These are phyloP conservation scores for Anoplophora glabripennis DNA, from an alignment of 1,140 invertebrate genomes.

Conservation along the genomic window DNA sequence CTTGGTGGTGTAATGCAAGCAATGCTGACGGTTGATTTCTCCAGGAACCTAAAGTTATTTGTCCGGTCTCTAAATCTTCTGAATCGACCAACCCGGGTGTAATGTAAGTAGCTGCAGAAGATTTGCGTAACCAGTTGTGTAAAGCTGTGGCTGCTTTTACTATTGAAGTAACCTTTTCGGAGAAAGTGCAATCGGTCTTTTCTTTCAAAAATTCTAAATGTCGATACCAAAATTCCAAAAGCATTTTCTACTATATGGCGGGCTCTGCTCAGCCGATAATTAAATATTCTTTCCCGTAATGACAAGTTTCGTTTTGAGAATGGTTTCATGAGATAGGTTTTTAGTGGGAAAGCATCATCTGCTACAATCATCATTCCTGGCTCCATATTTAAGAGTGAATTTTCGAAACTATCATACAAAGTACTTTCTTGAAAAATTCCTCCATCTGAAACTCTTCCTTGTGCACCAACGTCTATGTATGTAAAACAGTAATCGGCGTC, in stretches of 20 bases:
- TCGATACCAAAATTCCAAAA: conserved; percentile 13
- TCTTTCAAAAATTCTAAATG: conserved; percentile 14
- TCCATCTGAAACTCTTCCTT: conserved; percentile 10
- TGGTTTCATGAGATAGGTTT: conserved; percentile 13
- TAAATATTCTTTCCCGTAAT: conserved; percentile 10
- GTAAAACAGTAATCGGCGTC: conserved; percentile 40
- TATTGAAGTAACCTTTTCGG: conserved; percentile 7
- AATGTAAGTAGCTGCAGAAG: conserved; percentile 6
- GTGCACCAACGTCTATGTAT: conserved; percentile 47
- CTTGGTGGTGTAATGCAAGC: not conserved
- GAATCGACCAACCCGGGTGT: conserved; percentile 1
- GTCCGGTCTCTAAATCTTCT: not conserved
- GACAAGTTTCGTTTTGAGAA: conserved; percentile 4
- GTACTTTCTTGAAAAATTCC: conserved; percentile 10
- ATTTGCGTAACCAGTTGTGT: conserved; percentile 18
- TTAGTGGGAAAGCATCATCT: conserved; percentile 9
- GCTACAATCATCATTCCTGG: conserved; percentile 9
- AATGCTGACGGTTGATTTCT: not conserved
- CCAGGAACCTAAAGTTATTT: not conserved
- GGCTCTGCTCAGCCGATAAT: conserved; percentile 10
- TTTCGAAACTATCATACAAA: conserved; percentile 13
- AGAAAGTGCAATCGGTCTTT: conserved; percentile 7
- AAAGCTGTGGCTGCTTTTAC: not conserved
- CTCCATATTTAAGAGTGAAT: conserved; percentile 10
- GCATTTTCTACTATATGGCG: conserved; percentile 12